Evolutionary conservation across 2,113 vertebrate species (phyloP).

Genomic region (Vanacampus margaritifer): DNA sequence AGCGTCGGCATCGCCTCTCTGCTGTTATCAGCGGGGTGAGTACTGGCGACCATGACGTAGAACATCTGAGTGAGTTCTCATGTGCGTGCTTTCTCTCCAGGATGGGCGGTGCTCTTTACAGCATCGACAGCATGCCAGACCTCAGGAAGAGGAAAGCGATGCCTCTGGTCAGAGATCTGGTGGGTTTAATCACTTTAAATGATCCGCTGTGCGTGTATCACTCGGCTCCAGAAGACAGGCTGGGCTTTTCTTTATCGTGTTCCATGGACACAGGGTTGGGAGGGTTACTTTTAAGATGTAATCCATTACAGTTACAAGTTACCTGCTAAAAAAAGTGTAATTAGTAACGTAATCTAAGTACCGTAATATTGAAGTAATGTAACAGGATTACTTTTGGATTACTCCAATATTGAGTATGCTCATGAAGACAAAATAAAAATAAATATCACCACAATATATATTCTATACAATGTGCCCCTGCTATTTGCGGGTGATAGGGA

Average conservation of each 20-base stretch:
- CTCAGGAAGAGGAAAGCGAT: conserved; percentile 97
- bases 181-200: conserved; percentile 71
- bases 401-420: too few species aligned
- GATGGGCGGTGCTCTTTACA: conserved; percentile 94
- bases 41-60: conserved; percentile 13
- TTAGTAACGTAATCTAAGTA: too few species aligned
- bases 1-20: conserved; percentile 72
- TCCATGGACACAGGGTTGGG: too few species aligned
- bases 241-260: background rate
- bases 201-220: conserved; percentile 24
- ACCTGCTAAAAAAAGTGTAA: too few species aligned
- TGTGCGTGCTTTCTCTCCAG: conserved; percentile 66
- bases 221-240: conserved; percentile 19
- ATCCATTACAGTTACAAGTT: too few species aligned
- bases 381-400: too few species aligned
- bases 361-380: too few species aligned
- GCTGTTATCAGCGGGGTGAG: conserved; percentile 75
- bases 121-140: conserved; percentile 99
- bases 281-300: too few species aligned
- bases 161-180: conserved; percentile 96
- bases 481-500: too few species aligned
- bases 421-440: too few species aligned
- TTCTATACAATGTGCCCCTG: too few species aligned
- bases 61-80: conserved; percentile 4
- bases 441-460: too few species aligned